These are phyloP conservation scores for Eulemur mongoz DNA, from an alignment of 2,797 vertebrate species.

Conservation along the genomic window DNA sequence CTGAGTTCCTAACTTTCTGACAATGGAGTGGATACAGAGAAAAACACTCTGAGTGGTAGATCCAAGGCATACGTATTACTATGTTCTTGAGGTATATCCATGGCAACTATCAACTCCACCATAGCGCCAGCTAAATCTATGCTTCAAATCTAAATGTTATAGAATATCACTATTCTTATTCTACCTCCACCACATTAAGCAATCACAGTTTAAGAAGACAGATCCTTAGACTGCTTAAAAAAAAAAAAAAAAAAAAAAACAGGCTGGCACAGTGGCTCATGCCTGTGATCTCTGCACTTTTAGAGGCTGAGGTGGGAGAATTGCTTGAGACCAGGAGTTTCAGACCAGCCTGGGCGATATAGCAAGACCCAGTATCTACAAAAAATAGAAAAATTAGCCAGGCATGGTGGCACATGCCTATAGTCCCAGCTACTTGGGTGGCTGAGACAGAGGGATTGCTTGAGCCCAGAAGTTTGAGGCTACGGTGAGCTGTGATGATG, in stretches of 20 bases:
- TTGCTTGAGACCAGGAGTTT: too few species aligned
- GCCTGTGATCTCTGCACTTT: neutral
- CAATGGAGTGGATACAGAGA: neutral
- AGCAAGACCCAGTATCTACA: neutral
- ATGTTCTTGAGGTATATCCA: neutral
- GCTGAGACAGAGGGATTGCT: neutral
- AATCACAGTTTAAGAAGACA: neutral
- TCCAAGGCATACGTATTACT: neutral
- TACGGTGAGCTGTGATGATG: neutral
- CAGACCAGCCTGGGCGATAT: too few species aligned
- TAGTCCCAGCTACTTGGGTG: neutral
- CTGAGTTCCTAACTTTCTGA: slow-evolving; percentile 13
- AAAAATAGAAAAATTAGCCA: neutral
- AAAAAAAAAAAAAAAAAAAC: neutral
- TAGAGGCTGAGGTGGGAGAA: too few species aligned
- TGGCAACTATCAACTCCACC: neutral
- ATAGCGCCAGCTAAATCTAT: neutral
- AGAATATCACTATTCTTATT: neutral
- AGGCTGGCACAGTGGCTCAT: too few species aligned
- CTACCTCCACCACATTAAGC: neutral
- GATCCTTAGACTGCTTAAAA: neutral
- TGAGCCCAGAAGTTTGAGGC: neutral
- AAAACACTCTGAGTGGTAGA: neutral
- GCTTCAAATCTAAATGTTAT: neutral
- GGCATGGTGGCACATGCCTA: neutral